Percentiles rank a stretch among this genome's conserved stretches.
Conservation (phyloP, 2,113 vertebrate genomes). For the Myxocyprinus asiaticus region DNA sequence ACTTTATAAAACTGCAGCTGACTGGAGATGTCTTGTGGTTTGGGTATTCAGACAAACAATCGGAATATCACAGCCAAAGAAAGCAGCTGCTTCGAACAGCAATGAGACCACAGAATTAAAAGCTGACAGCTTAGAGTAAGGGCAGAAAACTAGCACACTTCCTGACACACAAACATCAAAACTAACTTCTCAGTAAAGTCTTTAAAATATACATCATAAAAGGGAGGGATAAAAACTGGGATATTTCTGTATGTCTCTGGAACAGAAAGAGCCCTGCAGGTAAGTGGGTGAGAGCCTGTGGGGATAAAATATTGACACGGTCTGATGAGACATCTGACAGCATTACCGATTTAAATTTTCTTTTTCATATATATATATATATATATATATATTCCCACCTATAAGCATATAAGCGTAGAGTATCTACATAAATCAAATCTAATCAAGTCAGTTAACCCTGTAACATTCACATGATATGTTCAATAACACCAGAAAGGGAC, state of each 20-base stretch:
- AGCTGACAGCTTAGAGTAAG: slow-evolving; percentile 35
- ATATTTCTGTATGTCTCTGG: slow-evolving; percentile 47
- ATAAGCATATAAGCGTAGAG: neutral
- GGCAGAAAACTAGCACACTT: slow-evolving; percentile 10
- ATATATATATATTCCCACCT: neutral
- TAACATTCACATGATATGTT: too few relatives aligned
- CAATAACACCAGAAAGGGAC: too few relatives aligned
- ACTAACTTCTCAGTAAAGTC: slow-evolving; percentile 33
- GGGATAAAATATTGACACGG: slow-evolving; percentile 53
- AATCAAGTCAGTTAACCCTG: too few relatives aligned
- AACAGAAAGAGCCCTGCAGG: slow-evolving; percentile 48
- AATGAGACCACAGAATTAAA: slow-evolving; percentile 17
- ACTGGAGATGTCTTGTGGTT: neutral
- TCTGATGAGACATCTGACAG: slow-evolving; percentile 38
- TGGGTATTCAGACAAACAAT: neutral
- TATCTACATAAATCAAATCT: neutral
- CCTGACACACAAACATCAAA: slow-evolving; percentile 11
- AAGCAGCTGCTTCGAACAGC: slow-evolving; percentile 31
- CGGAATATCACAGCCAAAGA: slow-evolving; percentile 42
- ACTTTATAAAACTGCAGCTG: too few relatives aligned
- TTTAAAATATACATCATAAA: slow-evolving; percentile 55
- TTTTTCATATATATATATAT: too few relatives aligned
- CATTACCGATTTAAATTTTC: slow-evolving; percentile 9
- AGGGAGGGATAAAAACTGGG: slow-evolving; percentile 26
- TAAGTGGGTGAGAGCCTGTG: slow-evolving; percentile 39